A percentile compares a stretch with the other conserved stretches of the same genome.
Conservation (phyloP, 2,888 invertebrate genomes). For the Eueremaeus valkanovi region DNA sequence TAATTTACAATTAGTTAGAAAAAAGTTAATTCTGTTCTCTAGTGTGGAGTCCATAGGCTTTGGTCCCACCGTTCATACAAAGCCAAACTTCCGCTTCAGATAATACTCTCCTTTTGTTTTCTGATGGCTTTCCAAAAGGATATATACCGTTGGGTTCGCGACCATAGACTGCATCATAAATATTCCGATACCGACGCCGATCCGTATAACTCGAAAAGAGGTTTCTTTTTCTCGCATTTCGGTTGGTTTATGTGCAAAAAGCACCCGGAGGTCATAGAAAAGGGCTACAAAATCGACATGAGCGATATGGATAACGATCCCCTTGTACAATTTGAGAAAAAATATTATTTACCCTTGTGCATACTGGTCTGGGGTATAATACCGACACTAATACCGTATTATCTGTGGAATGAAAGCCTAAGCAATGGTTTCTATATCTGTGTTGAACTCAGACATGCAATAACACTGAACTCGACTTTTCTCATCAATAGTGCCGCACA, state of each 20-base stretch:
- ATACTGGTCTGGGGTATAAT: constrained; percentile 54
- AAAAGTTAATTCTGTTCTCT: no score
- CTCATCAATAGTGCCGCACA: constrained; percentile 93
- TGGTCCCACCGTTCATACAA: constrained; percentile 54
- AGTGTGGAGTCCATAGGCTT: constrained; percentile 55
- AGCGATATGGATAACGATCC: constrained; percentile 43
- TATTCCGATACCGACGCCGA: no score
- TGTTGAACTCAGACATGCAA: constrained; percentile 70
- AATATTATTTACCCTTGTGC: constrained; percentile 53
- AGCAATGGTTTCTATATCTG: constrained; percentile 76
- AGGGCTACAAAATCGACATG: constrained; percentile 42
- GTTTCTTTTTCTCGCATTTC: constrained; percentile 46
- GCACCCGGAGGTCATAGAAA: no score
- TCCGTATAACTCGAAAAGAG: constrained; percentile 44
- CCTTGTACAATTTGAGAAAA: constrained; percentile 42
- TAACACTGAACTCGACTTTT: constrained; percentile 84
- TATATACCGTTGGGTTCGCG: constrained; percentile 44
- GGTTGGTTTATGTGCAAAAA: constrained; percentile 45
- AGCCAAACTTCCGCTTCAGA: constrained; percentile 26
- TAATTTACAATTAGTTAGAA: no score
- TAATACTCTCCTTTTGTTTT: constrained; percentile 53
- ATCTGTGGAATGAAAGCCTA: constrained; percentile 75
- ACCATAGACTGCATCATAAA: constrained; percentile 46
- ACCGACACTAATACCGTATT: constrained; percentile 70
- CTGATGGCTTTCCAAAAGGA: constrained; percentile 53